These are phyloP conservation scores for Cephus pygmeus DNA, from an alignment of 2,888 invertebrate genomes.

Conservation along the genomic window DNA sequence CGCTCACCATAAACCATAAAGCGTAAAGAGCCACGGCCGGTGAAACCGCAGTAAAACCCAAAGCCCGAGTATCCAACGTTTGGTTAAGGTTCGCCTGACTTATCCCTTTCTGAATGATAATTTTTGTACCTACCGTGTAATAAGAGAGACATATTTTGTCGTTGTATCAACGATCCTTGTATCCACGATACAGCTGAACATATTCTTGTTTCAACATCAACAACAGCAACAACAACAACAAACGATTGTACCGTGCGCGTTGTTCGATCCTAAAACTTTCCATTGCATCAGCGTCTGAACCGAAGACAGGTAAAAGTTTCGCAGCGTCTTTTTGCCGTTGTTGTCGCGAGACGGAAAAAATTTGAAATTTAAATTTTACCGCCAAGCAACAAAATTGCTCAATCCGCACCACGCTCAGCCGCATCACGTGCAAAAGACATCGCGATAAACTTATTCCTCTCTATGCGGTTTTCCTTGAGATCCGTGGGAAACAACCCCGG, in stretches of 20 bases:
- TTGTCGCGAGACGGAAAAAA: not conserved
- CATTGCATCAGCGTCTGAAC: not conserved
- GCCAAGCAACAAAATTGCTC: not conserved
- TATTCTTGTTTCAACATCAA: no score
- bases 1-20: not conserved
- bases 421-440: not conserved
- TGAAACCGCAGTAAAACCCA: conserved; percentile 2
- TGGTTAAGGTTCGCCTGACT: not conserved
- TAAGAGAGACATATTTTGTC: not conserved
- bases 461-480: not conserved
- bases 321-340: not conserved
- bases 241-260: not conserved
- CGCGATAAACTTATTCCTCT: not conserved
- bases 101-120: not conserved
- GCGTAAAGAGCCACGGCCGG: not conserved
- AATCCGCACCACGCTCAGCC: not conserved
- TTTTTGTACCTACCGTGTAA: not conserved
- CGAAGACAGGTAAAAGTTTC: not conserved
- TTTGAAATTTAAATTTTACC: not conserved
- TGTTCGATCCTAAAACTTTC: not conserved
- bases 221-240: no score
- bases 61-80: not conserved
- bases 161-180: not conserved
- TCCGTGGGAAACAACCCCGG: not conserved
- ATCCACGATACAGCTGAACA: no score